Evolutionary conservation across 2,888 invertebrate genomes (phyloP), one percentile per base, ranked within the genome.

Genomic region (Nephrotoma appendiculata): DNA sequence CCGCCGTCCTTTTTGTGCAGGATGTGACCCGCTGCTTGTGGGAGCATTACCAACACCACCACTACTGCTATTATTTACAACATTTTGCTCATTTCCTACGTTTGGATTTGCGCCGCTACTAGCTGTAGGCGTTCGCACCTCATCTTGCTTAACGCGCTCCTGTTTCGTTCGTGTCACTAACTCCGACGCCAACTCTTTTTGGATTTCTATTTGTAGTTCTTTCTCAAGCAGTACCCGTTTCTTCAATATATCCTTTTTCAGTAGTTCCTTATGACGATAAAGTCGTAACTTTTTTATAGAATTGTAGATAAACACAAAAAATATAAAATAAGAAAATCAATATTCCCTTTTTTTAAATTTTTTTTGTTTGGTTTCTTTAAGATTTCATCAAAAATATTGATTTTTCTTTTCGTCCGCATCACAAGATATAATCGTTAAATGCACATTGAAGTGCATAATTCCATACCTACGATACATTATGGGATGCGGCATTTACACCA

Each of bases 201-300:
- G 97, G 90, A 98, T 98, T 91, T 98, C 97, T 88, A 96, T 95
- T 89, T 97, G 96, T 87, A 98, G 93, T 90, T 97, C 97, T 89
- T 97, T 96, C 90, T 98, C 98, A 87, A 98, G 94, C 15, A 97
- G 92, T 1, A 96, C 96, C 88, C 98, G 93, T 90, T 98, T 98
- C 89, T 97, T 96, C 88, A 98, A 94, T 88, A 98, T 98, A 89
- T 98, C 98, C 90, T 97, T 98, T 91, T 98, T 98, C 86, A 99
- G 94, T 89, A 96, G 92, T 91, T 98, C 98, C 90, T 98, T 98
- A 89, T 98, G 98, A 89, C 96, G 95, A 91, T 96, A 95, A 41
- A 98, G 93, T 57, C 96, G 92, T 90, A 96, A 95, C 90, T 96
- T 95, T 88, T 71, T 84, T 86, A 86, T 45, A 86, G 48, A 86